phyloP scores from a whole-genome alignment of 1,140 invertebrate genomes.

The Spodoptera litura region DNA sequence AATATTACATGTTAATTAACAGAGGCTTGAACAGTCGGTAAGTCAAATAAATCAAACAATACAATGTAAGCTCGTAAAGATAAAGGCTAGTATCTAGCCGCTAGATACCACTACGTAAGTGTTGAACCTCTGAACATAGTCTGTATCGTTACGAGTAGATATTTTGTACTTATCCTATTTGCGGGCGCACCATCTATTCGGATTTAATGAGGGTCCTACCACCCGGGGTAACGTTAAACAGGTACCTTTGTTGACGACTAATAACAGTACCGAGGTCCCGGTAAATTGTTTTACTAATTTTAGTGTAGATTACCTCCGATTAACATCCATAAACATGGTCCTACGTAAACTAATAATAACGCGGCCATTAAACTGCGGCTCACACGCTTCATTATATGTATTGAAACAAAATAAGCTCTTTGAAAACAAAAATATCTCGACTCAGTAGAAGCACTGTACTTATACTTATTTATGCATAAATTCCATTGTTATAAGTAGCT shows the following conservation, averaged over 20 bases:
- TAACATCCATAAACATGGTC: not conserved
- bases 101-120: too few species aligned
- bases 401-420: not conserved
- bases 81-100: too few species aligned
- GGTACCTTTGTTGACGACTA: slow-evolving; percentile 4
- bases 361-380: not conserved
- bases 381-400: not conserved
- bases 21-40: too few species aligned
- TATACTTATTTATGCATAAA: too few species aligned
- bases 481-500: too few species aligned
- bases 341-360: not conserved
- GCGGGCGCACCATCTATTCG: not conserved
- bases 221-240: slow-evolving; percentile 17
- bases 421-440: too few species aligned
- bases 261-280: slow-evolving; percentile 1
- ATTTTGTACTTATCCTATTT: slow-evolving; percentile 8
- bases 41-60: too few species aligned
- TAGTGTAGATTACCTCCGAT: not conserved
- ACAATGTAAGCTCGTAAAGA: too few species aligned
- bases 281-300: slow-evolving; percentile 34
- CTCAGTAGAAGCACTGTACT: too few species aligned
- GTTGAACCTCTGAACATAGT: not conserved
- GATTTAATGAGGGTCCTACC: slow-evolving; percentile 36
- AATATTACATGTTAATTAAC: too few species aligned
- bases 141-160: not conserved